Base-by-base conservation (phyloP, 2,888 invertebrate species). In the Nomada fabriciana region DNA sequence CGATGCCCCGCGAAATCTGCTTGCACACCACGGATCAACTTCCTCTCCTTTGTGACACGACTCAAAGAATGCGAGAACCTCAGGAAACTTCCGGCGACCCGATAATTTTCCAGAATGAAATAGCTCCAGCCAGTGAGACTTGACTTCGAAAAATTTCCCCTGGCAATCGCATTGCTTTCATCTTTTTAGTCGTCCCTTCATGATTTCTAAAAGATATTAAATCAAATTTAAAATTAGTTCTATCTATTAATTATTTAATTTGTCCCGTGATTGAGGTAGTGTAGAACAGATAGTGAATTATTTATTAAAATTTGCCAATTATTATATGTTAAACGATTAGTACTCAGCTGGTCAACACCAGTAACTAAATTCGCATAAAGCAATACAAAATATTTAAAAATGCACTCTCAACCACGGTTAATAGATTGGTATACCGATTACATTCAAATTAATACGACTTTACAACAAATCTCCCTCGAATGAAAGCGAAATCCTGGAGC, bases 1-100 rank as follows among this genome's bases (percentile, higher is more conserved):
- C 55, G 42, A 68, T 68, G 52, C 57, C 20, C 43, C 50, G 20
- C 47, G 60, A 71, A 70, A 67, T 71, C 63, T 25, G 29, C 53
- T 53, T 53, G 63, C n/a, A n/a, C 52, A 13, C 52, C 18, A 23
- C 42, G 43, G 25, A 77, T 59, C 64, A 59, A 18, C 42, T 47
- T 63, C 20, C 55, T 23, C 9, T 18, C n/a, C 47, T 47, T 63
- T 63, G 29, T 5, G 25, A 18, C 15, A 5, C 7, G 43, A 20
- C 59, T 70, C 55, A 64, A 72, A 72, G 43, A 43, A 64, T 64
- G 60, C 61, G 20, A 0, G 23, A 11, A 36, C 18, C 20, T 20
- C 7, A 4, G 5, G 25, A 10, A 20, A n/a, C 25, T 60, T 52
- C 15, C 42, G 13, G 13, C 29, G 11, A 9, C 1, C 15, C 25